These are phyloP conservation scores for Gadus chalcogrammus DNA, from an alignment of 2,113 vertebrate species.

Conservation along the genomic window DNA sequence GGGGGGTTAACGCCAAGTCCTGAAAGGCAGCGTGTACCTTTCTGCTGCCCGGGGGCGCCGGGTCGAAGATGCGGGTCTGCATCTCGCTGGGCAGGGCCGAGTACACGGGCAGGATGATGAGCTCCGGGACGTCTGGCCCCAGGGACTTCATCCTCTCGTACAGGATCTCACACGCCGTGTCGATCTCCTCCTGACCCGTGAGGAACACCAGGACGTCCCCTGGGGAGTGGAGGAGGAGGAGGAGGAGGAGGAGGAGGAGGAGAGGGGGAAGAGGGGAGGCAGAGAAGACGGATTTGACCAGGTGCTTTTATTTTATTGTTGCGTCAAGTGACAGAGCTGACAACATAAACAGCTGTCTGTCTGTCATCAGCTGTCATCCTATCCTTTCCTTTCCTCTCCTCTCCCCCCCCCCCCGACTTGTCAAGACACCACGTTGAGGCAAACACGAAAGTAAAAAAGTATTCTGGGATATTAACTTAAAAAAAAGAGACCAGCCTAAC, in stretches of 20 bases:
- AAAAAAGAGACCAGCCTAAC: no score
- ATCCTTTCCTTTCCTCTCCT: no score
- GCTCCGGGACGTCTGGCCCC: slow-evolving; percentile 92
- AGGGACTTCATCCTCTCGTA: slow-evolving; percentile 98
- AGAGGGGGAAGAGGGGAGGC: neutral
- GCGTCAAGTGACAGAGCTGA: no score
- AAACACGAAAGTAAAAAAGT: no score
- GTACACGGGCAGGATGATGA: slow-evolving; percentile 84
- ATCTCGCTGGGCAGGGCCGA: slow-evolving; percentile 97
- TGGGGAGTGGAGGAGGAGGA: slow-evolving; percentile 34
- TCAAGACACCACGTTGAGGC: no score
- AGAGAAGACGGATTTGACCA: neutral
- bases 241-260: no score
- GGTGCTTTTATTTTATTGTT: neutral
- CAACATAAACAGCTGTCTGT: no score
- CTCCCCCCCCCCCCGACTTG: no score
- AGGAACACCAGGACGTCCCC: slow-evolving; percentile 93
- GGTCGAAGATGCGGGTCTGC: slow-evolving; percentile 98
- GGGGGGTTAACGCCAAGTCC: no score
- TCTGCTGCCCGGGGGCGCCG: slow-evolving; percentile 93
- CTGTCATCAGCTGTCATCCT: no score
- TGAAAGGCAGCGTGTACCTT: slow-evolving; percentile 74
- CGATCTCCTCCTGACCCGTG: slow-evolving; percentile 96
- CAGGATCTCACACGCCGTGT: slow-evolving; percentile 96
- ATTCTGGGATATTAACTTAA: no score